Evolutionary conservation across 2,113 vertebrate genomes (phyloP), one percentile per base, ranked within the genome.

Genomic region (Salvelinus sp.): DNA sequence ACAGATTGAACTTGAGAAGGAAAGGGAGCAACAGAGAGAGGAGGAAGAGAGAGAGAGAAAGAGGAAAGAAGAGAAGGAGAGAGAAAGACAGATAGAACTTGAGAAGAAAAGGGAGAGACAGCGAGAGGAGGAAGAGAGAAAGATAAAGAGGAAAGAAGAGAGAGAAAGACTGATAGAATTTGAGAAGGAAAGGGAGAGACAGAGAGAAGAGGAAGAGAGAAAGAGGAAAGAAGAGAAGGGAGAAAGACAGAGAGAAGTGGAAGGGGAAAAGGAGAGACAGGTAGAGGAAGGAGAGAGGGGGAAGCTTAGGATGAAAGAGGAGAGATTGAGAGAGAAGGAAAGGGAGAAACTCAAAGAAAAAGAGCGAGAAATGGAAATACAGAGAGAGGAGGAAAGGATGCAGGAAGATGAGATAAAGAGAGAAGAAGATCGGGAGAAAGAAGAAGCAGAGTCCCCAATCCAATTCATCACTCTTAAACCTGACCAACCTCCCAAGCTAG

Each of bases 291-390:
- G 13, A 7, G 30, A 25, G 30, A 60, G 48, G 63, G 27, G 13
- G 28, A 72, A 47, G 3, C 4, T 44, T 44, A 81, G 28, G 64
- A 57, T 38, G 74, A 58, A 64, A 72, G 79, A 85, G 57, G 82
- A 78, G 22, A 69, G 23, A 30, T 13, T 54, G 48, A 54, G 48
- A 16, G 48, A 54, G 16, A 54, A 12, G 47, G 4, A 64, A 62
- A 68, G 44, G 50, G 33, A 62, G 27, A 66, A 54, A 12, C 47
- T 63, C 7, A 2, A 44, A 27, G 25, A 60, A 6, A 50, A 58
- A 69, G 74, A 23, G 71, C 30, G 0, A 6, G 70, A 68, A 38
- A 63, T 66, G 22, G 25, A 7, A 20, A 27, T 22, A 71, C 44
- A 58, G 27, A 6, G 63, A 68, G 47, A 71, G 70, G 25, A 12